phyloP scores from a whole-genome alignment of 2,888 invertebrate genomes.

The Eupithecia abbreviata region DNA sequence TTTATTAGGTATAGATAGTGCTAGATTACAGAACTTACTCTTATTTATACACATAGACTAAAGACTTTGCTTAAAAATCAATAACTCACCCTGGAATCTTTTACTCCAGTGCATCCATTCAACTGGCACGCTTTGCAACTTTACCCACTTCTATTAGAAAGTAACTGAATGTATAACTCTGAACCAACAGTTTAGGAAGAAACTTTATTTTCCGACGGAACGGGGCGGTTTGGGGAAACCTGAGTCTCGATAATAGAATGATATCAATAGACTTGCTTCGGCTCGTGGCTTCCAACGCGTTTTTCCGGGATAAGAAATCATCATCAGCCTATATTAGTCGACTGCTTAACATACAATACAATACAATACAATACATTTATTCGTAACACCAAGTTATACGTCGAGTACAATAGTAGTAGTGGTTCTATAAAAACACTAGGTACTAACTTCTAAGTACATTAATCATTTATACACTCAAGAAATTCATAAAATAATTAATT shows the following conservation, averaged over 20 bases:
- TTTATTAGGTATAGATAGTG: too few relatives aligned
- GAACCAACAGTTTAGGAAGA: constrained; percentile 28
- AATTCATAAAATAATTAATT: too few relatives aligned
- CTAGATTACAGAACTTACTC: too few relatives aligned
- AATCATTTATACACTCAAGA: too few relatives aligned
- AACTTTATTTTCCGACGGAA: constrained; percentile 12
- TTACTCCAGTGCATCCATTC: constrained; percentile 15
- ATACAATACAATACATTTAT: too few relatives aligned
- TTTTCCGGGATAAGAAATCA: not conserved
- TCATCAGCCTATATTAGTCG: too few relatives aligned
- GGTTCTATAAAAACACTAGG: too few relatives aligned
- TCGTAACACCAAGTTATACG: too few relatives aligned
- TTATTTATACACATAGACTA: too few relatives aligned
- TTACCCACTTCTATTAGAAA: constrained; percentile 19
- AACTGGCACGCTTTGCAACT: constrained; percentile 23
- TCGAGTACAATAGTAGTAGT: too few relatives aligned
- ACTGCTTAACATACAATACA: too few relatives aligned
- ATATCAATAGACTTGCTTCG: not conserved
- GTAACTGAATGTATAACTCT: constrained; percentile 30
- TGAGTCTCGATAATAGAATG: not conserved
- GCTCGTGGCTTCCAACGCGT: not conserved
- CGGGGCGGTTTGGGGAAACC: constrained; percentile 9
- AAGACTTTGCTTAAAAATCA: not conserved
- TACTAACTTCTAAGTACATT: too few relatives aligned
- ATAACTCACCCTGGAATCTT: constrained; percentile 5